Conservation (phyloP, 2,888 invertebrate genomes). For the Pachymerium ferrugineum region DNA sequence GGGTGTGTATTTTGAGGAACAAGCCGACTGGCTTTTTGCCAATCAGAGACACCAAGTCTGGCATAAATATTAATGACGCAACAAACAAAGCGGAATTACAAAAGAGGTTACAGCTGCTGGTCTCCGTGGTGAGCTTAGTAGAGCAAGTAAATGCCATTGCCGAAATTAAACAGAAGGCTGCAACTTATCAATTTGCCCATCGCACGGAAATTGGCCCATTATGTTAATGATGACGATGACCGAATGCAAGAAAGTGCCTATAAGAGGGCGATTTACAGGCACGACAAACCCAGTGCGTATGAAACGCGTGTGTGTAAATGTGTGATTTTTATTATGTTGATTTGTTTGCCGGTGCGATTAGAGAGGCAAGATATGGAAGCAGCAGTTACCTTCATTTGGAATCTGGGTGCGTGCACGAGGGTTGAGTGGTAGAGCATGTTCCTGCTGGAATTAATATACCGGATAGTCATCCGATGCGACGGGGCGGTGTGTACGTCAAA, state of each 20-base stretch:
- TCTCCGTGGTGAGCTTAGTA: conserved; percentile 9
- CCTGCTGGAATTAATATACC: conserved; percentile 21
- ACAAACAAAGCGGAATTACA: conserved; percentile 31
- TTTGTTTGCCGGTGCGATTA: conserved; percentile 6
- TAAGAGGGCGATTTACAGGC: too few relatives aligned
- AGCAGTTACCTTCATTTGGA: conserved; percentile 15
- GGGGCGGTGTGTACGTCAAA: conserved; percentile 21
- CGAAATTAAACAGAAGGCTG: conserved; percentile 15
- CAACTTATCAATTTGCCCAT: conserved; percentile 14
- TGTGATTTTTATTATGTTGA: conserved; percentile 1
- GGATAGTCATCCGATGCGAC: conserved; percentile 21
- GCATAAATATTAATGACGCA: conserved; percentile 32
- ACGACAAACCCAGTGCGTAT: too few relatives aligned
- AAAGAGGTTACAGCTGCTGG: conserved; percentile 23
- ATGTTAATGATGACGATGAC: too few relatives aligned
- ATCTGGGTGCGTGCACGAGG: conserved; percentile 21
- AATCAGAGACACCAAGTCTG: conserved; percentile 17
- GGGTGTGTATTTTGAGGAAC: conserved; percentile 3
- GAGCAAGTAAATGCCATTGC: background rate
- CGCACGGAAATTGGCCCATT: background rate
- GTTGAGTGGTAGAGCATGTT: conserved; percentile 15
- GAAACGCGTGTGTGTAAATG: too few relatives aligned
- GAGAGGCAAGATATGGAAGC: background rate
- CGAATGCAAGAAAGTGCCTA: too few relatives aligned
- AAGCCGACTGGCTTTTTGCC: conserved; percentile 30